Evolutionary conservation across 1,140 invertebrate species (phyloP), one percentile per base, ranked within the genome.

Genomic region (Globodera ellingtonae): DNA sequence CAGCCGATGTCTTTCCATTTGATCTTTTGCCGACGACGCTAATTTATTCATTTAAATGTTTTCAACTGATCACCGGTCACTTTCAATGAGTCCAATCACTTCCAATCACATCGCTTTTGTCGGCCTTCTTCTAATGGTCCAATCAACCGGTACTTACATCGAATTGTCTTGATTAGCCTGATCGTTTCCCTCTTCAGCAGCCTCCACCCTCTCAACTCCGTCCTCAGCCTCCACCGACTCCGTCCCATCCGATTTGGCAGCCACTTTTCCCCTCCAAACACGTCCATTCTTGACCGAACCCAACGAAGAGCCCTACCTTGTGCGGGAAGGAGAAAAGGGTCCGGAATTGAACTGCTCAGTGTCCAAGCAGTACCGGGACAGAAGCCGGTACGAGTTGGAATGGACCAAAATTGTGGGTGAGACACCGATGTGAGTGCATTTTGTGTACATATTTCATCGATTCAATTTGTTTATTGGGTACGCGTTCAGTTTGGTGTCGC

Each of bases 301-400:
- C 4, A 65, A 59, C 35, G 56, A 65, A 52, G 67, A 83, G 67
- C 82, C 69, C 1, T 83, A 84, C 78, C 74, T 81, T 56, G 82
- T 73, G 21, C 52, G 76, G 24, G 81, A 83, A 67, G 70, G 70
- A 35, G 74, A 82, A 50, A 3, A 67, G 6, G 76, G 76, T 5
- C 81, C 81, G 35, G 70, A 77, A 6, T 48, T 83, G 44, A 72
- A 78, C 44, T 83, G 82, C 72, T 56, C 76, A 18, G 72, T 83
- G 78, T n/a, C 71, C 24, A 81, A 82, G 44, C 59, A 59, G 46
- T 83, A 72, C 72, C 75, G 81, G 35, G 65, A 82, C 65, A 46
- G 81, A 66, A 82, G 66, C 65, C 70, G 75, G 7, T 82, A 83
- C 67, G 82, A 83, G 75, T 47, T 82, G 48, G 75, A 82, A 74